These are phyloP conservation scores for Megaceryle maxima DNA, from an alignment of 2,113 vertebrate genomes.

Conservation along the genomic window DNA sequence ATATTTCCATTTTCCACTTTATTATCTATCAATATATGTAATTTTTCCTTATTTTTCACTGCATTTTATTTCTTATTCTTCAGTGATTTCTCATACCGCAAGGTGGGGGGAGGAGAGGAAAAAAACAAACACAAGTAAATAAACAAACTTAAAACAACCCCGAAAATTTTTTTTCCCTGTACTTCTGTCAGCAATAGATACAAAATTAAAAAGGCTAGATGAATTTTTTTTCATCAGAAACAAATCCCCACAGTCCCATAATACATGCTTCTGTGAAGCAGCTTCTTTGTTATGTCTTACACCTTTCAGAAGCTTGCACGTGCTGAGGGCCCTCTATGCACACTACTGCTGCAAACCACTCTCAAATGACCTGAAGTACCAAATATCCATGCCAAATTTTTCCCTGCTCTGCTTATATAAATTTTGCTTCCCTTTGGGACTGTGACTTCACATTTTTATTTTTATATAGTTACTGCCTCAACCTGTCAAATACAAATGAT, in stretches of 20 bases:
- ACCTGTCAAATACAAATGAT: not conserved
- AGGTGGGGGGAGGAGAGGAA: not conserved
- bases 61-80: not conserved
- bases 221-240: not conserved
- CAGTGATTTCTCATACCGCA: not conserved
- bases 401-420: not conserved
- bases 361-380: not conserved
- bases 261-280: not conserved
- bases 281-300: not conserved
- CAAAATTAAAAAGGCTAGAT: not conserved
- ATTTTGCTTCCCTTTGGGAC: not conserved
- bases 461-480: not conserved
- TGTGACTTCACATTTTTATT: not conserved
- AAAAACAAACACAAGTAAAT: not conserved
- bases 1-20: not conserved
- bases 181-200: not conserved
- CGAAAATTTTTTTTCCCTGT: not conserved
- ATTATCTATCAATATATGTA: not conserved
- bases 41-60: not conserved
- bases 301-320: not conserved
- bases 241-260: not conserved
- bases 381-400: not conserved
- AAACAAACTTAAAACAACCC: fast-evolving
- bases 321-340: not conserved
- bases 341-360: not conserved